Percentiles rank a stretch among this genome's conserved stretches.
Evolutionary conservation across 1,140 invertebrate species (phyloP).

Genomic region (Aphaenogaster ashmeadi): DNA sequence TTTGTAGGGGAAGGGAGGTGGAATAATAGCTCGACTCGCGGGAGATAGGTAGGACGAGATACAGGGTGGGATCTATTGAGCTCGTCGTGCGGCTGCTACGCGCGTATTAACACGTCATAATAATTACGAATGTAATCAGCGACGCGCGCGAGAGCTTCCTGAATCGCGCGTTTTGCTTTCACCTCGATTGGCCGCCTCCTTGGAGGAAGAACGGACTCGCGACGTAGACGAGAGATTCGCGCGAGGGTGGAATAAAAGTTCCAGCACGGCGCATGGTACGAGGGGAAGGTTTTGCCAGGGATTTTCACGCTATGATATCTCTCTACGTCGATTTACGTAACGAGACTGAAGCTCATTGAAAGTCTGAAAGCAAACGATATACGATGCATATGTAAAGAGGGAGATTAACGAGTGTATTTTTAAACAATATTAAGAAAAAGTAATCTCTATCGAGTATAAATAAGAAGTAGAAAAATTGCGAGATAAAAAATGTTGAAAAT

Average conservation of each 20-base stretch:
- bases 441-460: background rate
- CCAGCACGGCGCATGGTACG: background rate
- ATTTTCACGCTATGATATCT: conserved; percentile 51
- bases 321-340: conserved; percentile 42
- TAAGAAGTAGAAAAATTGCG: background rate
- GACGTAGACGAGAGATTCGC: conserved; percentile 19
- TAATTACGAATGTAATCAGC: conserved; percentile 82
- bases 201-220: conserved; percentile 6
- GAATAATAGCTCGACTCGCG: conserved; percentile 30
- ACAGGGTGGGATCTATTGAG: conserved; percentile 78
- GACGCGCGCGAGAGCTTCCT: conserved; percentile 64
- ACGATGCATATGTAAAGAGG: background rate
- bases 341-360: conserved; percentile 39
- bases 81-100: conserved; percentile 71
- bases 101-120: conserved; percentile 80
- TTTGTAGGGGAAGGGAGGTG: conserved; percentile 27
- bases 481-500: background rate
- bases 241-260: conserved; percentile 60
- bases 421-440: background rate
- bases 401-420: background rate
- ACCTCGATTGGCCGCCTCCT: conserved; percentile 28
- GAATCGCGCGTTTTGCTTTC: conserved; percentile 70
- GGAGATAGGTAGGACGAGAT: conserved; percentile 72
- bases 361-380: background rate
- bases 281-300: conserved; percentile 20